Evolutionary conservation across 2,113 vertebrate species (phyloP).

Genomic region (Carollia perspicillata): DNA sequence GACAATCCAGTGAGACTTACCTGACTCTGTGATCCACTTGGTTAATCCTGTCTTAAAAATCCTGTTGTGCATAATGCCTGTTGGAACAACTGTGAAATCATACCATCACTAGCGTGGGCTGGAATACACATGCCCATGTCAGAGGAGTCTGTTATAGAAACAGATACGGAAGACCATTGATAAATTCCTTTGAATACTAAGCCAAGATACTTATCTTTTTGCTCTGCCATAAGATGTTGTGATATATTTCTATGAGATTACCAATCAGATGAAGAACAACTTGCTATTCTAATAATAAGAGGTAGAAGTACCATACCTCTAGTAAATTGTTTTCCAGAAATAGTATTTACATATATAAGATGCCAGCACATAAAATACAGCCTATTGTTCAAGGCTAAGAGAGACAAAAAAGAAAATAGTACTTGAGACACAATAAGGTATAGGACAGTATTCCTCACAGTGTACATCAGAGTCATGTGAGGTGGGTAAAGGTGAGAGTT

Average conservation of each 20-base stretch:
- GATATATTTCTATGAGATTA: background rate
- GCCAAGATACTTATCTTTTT: background rate
- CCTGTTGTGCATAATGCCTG: background rate
- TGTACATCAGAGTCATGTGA: background rate
- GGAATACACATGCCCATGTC: background rate
- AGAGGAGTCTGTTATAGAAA: background rate
- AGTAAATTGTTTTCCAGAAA: background rate
- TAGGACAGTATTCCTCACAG: background rate
- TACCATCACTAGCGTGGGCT: background rate
- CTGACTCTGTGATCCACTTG: background rate
- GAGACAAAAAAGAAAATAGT: background rate
- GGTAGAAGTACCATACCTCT: background rate
- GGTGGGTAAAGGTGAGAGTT: background rate
- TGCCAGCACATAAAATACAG: background rate
- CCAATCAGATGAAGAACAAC: background rate
- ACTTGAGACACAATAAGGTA: background rate
- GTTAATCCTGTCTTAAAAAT: background rate
- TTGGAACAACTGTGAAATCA: background rate
- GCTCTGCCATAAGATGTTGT: background rate
- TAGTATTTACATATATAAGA: background rate
- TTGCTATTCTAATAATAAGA: background rate
- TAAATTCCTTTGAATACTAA: background rate
- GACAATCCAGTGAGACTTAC: background rate
- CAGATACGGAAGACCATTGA: background rate
- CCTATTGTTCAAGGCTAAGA: background rate